Evolutionary conservation across 2,797 vertebrate species (phyloP).

Genomic region (Sylvia borin): DNA sequence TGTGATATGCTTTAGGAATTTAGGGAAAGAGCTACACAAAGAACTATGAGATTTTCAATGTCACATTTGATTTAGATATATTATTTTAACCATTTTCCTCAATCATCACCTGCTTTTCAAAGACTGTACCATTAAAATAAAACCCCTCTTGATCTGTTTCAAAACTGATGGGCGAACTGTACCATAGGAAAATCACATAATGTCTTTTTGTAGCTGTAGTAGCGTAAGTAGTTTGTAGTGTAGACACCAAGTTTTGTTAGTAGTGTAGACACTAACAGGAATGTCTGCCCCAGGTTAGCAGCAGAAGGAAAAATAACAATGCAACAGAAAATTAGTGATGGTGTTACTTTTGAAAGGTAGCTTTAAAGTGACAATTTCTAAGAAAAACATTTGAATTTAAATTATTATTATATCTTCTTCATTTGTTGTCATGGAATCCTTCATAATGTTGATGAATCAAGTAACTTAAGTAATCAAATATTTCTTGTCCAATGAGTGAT

Average conservation of each 20-base stretch:
- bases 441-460: neutral
- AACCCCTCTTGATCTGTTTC: neutral
- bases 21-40: neutral
- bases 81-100: neutral
- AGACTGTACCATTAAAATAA: neutral
- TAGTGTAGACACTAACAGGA: neutral
- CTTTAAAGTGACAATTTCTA: neutral
- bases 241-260: neutral
- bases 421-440: neutral
- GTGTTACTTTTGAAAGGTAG: neutral
- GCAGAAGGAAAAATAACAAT: neutral
- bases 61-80: neutral
- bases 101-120: neutral
- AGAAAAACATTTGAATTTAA: neutral
- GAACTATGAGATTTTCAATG: neutral
- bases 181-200: neutral
- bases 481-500: neutral
- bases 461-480: neutral
- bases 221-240: neutral
- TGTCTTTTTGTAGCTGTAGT: neutral
- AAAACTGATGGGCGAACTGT: neutral
- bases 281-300: neutral
- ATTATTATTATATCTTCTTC: neutral
- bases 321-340: neutral
- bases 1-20: neutral